Percentiles rank a stretch among this genome's conserved stretches.
phyloP scores from a whole-genome alignment of 2,113 vertebrate species.

The Dascyllus trimaculatus region DNA sequence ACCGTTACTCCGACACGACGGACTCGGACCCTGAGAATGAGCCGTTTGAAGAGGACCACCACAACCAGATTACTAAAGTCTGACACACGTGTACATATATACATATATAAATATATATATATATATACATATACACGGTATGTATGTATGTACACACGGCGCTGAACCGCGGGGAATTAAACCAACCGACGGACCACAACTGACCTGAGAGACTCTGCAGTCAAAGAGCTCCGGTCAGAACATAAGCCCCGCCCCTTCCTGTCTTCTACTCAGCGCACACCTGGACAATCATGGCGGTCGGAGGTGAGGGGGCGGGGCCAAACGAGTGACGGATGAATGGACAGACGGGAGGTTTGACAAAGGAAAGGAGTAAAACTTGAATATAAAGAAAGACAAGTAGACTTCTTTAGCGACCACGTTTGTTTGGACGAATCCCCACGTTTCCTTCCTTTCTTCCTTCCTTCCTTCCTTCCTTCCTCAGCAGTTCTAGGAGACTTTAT shows the following conservation, averaged over 20 bases:
- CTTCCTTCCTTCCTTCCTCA: not conserved
- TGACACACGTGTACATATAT: slow-evolving; percentile 81
- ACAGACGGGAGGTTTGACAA: slow-evolving; percentile 30
- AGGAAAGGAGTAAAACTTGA: slow-evolving; percentile 66
- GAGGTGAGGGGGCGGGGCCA: slow-evolving; percentile 19
- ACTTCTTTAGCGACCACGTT: slow-evolving; percentile 37
- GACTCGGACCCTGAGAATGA: slow-evolving; percentile 99
- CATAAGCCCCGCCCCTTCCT: not conserved
- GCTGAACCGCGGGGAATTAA: slow-evolving; percentile 31
- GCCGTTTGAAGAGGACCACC: slow-evolving; percentile 95
- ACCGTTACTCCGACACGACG: slow-evolving; percentile 98
- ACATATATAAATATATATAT: not conserved
- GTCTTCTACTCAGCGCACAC: slow-evolving; percentile 35
- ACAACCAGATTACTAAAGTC: slow-evolving; percentile 97
- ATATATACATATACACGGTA: not conserved
- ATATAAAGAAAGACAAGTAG: slow-evolving; percentile 60
- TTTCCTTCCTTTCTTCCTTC: slow-evolving; percentile 31
- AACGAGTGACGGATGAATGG: slow-evolving; percentile 39
- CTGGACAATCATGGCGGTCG: slow-evolving; percentile 65
- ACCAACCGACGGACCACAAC: slow-evolving; percentile 20
- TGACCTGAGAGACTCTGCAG: slow-evolving; percentile 35
- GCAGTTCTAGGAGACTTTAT: slow-evolving; percentile 16
- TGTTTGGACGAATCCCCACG: slow-evolving; percentile 39
- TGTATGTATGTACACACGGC: slow-evolving; percentile 23
- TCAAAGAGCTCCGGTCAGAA: slow-evolving; percentile 33